Percentiles rank a stretch among this genome's conserved stretches.
Conservation (phyloP, 2,113 vertebrate genomes). For the Stigmatopora argus region DNA sequence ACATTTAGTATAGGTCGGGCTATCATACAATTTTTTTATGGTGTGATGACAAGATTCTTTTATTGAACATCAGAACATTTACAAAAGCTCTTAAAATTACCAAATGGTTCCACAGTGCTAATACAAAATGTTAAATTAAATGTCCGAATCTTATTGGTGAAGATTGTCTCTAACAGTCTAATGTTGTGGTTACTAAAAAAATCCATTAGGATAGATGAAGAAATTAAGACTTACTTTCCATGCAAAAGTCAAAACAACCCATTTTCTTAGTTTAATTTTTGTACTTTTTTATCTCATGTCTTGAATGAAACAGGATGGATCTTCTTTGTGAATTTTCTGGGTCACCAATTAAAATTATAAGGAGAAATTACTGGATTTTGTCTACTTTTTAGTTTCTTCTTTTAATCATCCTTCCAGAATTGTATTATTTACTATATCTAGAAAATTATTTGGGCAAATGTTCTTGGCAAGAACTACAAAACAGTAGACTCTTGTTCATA, state of each 20-base stretch:
- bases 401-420: not conserved
- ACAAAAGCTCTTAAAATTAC: not conserved
- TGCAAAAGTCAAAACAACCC: not conserved
- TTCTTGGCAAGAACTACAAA: not conserved
- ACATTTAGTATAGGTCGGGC: slow-evolving; percentile 10
- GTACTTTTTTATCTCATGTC: not conserved
- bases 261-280: not conserved
- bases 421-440: not conserved
- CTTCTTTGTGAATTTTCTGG: not conserved
- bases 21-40: slow-evolving; percentile 13
- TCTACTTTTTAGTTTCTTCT: not conserved
- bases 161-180: not conserved
- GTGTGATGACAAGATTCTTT: not conserved
- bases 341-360: not conserved
- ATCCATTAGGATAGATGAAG: not conserved
- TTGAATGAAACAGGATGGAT: not conserved
- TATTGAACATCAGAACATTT: not conserved
- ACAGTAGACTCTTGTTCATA: not conserved
- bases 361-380: not conserved
- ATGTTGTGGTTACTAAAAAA: not conserved
- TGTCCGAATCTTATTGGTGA: not conserved
- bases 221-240: not conserved
- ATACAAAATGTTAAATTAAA: not conserved
- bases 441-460: not conserved
- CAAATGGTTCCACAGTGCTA: not conserved